Base-by-base conservation (phyloP, 2,888 invertebrate species). In the Leptinotarsa rubiginosa region DNA sequence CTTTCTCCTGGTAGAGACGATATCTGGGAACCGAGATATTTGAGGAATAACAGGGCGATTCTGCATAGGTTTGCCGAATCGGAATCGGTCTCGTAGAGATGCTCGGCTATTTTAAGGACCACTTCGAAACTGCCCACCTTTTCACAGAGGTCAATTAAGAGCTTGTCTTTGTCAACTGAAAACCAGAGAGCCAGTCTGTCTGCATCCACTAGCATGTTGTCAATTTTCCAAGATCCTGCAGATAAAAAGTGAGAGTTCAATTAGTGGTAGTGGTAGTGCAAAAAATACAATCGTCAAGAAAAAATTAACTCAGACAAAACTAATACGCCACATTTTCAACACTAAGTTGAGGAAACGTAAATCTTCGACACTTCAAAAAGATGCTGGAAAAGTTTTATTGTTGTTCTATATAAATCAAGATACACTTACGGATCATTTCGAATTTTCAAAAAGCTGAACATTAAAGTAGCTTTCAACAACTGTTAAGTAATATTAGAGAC, bases 1-100 rank as follows among this genome's bases (percentile, higher is more conserved):
- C 70, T 62, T 41, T 74, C 70, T 31, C 52, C 50, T 5, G 70
- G 69, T 50, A 59, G 31, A 13, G 52, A 15, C 2, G 67, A 52
- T 52, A 68, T 70, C 25, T 70, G 52, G 22, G 25, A 64, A 20
- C 74, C 74, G 31, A 83, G 66, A 73, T 80, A 80, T 75, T 82
- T 80, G 65, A 86, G 69, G 56, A 85, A 76, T 41, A 84, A 77
- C 18, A 80, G 70, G 10, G 82, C 82, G 52, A 82, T 77, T 20
- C 80, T 62, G 70, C 83, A 84, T 25, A 84, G 74, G 71, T 79
- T 74, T 68, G 77, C 70, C 0, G 80, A 65, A 65, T 77, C 67
- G 15, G 75, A 74, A 20, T 81, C 77, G 49, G 77, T 76, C 25
- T 72, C 66, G 59, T 80, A 77, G 2, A 84, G 74, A 65, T 79